These are phyloP conservation scores for Strix uralensis DNA, from an alignment of 2,113 vertebrate genomes.

Conservation along the genomic window DNA sequence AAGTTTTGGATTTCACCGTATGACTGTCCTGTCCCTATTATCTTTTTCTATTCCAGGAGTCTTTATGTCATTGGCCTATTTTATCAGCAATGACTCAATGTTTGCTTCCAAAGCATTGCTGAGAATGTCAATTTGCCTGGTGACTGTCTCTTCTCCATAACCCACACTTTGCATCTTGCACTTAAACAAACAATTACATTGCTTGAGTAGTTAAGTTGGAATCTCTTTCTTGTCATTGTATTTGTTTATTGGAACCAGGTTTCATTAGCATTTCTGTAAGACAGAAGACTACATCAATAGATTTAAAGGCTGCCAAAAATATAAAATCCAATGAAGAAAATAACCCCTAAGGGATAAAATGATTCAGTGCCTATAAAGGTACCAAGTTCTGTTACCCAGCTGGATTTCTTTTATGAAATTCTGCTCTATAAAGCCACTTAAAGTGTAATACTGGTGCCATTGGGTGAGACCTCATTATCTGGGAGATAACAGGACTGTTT, in stretches of 20 bases:
- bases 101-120: not conserved
- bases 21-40: not conserved
- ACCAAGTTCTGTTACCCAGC: not conserved
- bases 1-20: fast-evolving
- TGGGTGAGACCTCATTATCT: conserved; percentile 12
- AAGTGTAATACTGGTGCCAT: not conserved
- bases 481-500: not conserved
- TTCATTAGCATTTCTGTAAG: conserved; percentile 4
- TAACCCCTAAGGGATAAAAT: not conserved
- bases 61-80: not conserved
- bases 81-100: not conserved
- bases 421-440: not conserved
- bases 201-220: not conserved
- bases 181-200: not conserved
- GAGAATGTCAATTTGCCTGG: not conserved
- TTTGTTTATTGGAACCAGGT: not conserved
- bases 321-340: not conserved
- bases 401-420: not conserved
- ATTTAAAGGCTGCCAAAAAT: not conserved
- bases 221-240: not conserved
- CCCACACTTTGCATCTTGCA: not conserved
- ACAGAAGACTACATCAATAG: not conserved
- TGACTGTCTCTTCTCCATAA: not conserved
- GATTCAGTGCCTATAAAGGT: not conserved
- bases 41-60: not conserved